phyloP scores from a whole-genome alignment of 2,797 vertebrate species.

The Crenuchus spilurus region DNA sequence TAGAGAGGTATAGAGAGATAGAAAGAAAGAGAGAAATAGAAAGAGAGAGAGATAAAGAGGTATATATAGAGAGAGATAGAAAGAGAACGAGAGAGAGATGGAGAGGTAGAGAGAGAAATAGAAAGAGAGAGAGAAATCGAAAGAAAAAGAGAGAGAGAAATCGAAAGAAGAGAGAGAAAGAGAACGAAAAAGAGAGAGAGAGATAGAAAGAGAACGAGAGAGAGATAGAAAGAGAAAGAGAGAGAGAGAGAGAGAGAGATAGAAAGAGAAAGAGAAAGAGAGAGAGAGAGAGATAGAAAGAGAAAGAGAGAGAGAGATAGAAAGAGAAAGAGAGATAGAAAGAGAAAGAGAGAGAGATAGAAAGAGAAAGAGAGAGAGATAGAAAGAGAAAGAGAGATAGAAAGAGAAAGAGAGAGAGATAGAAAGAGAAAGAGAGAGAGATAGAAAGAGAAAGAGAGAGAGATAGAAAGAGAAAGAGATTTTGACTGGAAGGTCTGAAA shows the following conservation, averaged over 20 bases:
- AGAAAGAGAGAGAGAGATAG: not conserved
- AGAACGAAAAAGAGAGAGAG: not conserved
- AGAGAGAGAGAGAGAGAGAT: not conserved
- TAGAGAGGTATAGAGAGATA: not conserved
- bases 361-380: not conserved
- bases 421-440: too few relatives aligned
- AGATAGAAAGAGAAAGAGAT: not conserved
- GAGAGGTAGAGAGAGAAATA: not conserved
- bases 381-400: not conserved
- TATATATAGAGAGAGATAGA: slow-evolving; percentile 7
- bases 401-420: not conserved
- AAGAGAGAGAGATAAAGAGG: too few relatives aligned
- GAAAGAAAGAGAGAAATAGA: too few relatives aligned
- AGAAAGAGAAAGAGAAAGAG: not conserved
- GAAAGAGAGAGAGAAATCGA: not conserved
- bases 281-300: not conserved
- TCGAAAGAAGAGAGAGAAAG: not conserved
- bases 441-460: slow-evolving; percentile 10
- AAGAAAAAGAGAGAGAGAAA: not conserved
- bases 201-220: not conserved
- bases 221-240: slow-evolving; percentile 8
- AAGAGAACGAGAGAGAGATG: not conserved
- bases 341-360: not conserved
- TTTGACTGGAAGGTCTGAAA: not conserved
- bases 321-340: too few relatives aligned